A percentile compares a stretch with the other conserved stretches of the same genome.
Evolutionary conservation across 92 coral and sea anemone species (phyloP).

Genomic region (Paramuricea clavata): DNA sequence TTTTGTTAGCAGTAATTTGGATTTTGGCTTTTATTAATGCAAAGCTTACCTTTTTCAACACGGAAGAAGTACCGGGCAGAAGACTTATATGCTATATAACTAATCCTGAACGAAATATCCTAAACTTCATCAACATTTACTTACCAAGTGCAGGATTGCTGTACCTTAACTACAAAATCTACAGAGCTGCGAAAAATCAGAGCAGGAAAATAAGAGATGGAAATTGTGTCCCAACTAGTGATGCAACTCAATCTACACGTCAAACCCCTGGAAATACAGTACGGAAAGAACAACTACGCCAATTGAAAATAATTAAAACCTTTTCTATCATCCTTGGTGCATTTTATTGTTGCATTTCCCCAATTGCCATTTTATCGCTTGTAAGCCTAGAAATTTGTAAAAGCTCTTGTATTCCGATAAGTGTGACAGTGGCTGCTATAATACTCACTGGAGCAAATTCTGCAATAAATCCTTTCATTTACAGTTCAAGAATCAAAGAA

Average conservation of each 20-base stretch:
- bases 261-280: background rate
- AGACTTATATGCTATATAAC: background rate
- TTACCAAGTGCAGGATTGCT: background rate
- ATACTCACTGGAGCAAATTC: background rate
- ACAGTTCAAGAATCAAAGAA: background rate
- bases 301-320: background rate
- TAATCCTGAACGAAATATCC: background rate
- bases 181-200: constrained; percentile 1
- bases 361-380: background rate
- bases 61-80: background rate
- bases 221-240: background rate
- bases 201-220: background rate
- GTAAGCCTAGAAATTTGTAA: background rate
- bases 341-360: background rate
- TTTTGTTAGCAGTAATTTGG: background rate
- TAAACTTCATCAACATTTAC: background rate
- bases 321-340: background rate
- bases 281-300: background rate
- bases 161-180: constrained; percentile 18
- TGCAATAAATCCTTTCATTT: constrained; percentile 14
- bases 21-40: background rate
- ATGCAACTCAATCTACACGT: background rate
- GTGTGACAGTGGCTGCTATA: background rate
- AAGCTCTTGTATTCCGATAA: background rate
- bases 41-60: background rate